These are phyloP conservation scores for Holacanthella duospinosa DNA, from an alignment of 2,888 invertebrate genomes.

Conservation along the genomic window DNA sequence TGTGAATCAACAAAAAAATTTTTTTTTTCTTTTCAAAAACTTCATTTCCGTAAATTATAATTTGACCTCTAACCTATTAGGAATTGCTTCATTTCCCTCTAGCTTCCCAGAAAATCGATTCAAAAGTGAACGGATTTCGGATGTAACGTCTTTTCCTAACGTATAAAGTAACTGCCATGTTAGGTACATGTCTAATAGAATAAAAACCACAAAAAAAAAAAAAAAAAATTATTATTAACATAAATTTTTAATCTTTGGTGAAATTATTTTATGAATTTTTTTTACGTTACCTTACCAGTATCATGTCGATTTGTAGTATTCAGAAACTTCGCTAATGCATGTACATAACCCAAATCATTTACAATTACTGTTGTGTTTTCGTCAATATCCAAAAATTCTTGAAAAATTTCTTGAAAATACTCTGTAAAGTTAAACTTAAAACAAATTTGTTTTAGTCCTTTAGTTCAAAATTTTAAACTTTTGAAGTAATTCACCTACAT, in stretches of 20 bases:
- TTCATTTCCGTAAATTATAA: not conserved
- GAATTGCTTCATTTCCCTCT: constrained; percentile 32
- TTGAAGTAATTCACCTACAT: no score
- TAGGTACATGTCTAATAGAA: constrained; percentile 33
- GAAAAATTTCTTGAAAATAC: constrained; percentile 27
- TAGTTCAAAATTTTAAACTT: no score
- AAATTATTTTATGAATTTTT: not conserved
- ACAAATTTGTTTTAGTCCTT: no score
- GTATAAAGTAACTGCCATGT: constrained; percentile 35
- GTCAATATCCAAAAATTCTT: constrained; percentile 21
- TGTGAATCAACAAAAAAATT: constrained; percentile 7
- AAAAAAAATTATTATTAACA: no score
- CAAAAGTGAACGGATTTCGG: constrained; percentile 31
- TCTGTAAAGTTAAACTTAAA: constrained; percentile 37
- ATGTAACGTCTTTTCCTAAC: constrained; percentile 33
- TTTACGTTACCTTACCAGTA: constrained; percentile 14
- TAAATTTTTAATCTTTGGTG: not conserved
- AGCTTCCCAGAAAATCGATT: constrained; percentile 22
- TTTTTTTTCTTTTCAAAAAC: no score
- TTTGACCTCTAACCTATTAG: constrained; percentile 25
- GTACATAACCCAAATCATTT: constrained; percentile 30
- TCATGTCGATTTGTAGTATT: constrained; percentile 23
- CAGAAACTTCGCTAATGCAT: constrained; percentile 24
- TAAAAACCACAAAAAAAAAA: no score
- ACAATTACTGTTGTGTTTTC: constrained; percentile 30